Percentiles rank a stretch among this genome's conserved stretches.
phyloP scores from a whole-genome alignment of 2,113 vertebrate species.

The Pituophis catenifer region DNA sequence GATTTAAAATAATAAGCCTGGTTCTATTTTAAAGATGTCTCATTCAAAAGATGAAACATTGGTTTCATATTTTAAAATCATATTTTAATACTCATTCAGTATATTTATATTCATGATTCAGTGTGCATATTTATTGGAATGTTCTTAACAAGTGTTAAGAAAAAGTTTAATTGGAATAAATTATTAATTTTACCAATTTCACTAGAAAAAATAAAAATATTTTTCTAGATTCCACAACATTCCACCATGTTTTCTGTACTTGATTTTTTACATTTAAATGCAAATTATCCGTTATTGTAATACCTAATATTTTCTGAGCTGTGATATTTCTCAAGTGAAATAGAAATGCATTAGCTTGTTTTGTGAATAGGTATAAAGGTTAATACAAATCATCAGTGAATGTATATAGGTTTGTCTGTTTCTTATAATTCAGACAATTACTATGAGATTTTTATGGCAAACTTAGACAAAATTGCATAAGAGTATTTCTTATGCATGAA shows the following conservation, averaged over 20 bases:
- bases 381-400: not conserved
- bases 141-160: not conserved
- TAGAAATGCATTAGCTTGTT: not conserved
- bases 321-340: not conserved
- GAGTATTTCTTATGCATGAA: not conserved
- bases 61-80: not conserved
- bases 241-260: not conserved
- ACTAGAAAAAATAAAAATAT: conserved; percentile 4
- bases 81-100: not conserved
- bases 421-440: not conserved
- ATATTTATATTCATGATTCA: not conserved
- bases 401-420: not conserved
- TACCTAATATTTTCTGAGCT: conserved; percentile 8
- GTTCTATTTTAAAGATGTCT: not conserved
- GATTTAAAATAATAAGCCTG: not conserved
- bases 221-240: not conserved
- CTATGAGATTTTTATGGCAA: not conserved
- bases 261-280: not conserved
- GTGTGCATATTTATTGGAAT: not conserved
- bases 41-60: too few relatives aligned
- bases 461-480: not conserved
- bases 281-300: conserved; percentile 8
- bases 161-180: conserved; percentile 4
- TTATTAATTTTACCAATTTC: not conserved
- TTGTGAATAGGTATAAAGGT: not conserved